Percentiles rank a stretch among this genome's conserved stretches.
Conservation (phyloP, 2,888 invertebrate genomes). For the Arenicola marina region DNA sequence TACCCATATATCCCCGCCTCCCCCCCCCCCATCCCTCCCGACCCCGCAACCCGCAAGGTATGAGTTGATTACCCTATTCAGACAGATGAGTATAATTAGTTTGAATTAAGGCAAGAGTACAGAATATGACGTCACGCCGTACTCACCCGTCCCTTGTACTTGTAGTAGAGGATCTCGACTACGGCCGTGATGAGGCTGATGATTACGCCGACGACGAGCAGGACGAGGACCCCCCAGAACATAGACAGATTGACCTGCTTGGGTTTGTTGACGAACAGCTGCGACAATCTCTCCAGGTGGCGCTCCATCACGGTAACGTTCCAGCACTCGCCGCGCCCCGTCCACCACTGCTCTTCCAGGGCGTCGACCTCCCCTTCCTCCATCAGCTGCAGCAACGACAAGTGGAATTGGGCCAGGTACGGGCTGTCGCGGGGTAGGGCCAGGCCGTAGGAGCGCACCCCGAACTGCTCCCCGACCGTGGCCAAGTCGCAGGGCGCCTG, state of each 20-base stretch:
- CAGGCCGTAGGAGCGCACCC: constrained; percentile 24
- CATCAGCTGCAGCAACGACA: constrained; percentile 22
- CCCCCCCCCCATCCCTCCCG: too few species aligned
- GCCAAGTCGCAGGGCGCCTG: constrained; percentile 26
- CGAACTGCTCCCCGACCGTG: constrained; percentile 19
- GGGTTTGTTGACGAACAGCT: constrained; percentile 22
- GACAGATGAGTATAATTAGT: too few species aligned
- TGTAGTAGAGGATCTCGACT: constrained; percentile 26
- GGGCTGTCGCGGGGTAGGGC: constrained; percentile 21
- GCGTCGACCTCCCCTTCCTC: constrained; percentile 30
- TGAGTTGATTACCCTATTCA: too few species aligned
- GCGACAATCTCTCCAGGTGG: neutral
- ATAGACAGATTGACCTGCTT: constrained; percentile 22
- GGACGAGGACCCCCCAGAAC: constrained; percentile 28
- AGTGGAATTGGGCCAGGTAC: constrained; percentile 15
- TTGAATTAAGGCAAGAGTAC: too few species aligned
- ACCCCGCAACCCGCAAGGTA: too few species aligned
- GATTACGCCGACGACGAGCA: constrained; percentile 21
- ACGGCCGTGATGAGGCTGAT: constrained; percentile 15
- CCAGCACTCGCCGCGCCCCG: constrained; percentile 22
- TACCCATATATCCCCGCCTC: too few species aligned
- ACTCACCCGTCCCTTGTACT: constrained; percentile 30
- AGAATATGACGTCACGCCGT: too few species aligned
- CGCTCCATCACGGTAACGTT: constrained; percentile 12
- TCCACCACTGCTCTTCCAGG: constrained; percentile 29